phyloP scores from a whole-genome alignment of 2,797 vertebrate species.

The Podargus strigoides region DNA sequence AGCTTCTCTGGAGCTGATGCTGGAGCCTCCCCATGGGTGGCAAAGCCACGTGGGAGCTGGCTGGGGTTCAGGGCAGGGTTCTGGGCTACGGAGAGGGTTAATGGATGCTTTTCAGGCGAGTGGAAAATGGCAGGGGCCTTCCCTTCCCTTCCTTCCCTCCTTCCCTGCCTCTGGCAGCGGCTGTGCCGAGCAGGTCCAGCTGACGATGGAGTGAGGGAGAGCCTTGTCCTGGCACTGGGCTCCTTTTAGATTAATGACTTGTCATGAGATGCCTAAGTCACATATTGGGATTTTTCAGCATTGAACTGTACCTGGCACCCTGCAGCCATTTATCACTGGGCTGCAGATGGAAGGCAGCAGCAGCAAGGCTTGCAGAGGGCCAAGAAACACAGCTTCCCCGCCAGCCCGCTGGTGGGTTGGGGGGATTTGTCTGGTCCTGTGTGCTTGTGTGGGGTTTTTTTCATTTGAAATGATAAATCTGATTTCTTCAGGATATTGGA shows the following conservation, averaged over 20 bases:
- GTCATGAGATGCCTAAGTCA: slow-evolving; percentile 48
- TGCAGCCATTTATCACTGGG: slow-evolving; percentile 47
- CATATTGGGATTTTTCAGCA: slow-evolving; percentile 48
- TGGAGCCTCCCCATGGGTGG: background rate
- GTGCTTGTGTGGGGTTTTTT: background rate
- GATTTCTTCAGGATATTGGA: slow-evolving; percentile 58
- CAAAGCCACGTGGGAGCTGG: background rate
- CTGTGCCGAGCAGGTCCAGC: background rate
- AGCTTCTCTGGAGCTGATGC: background rate
- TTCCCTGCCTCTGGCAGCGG: background rate
- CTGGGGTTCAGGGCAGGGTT: background rate
- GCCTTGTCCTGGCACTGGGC: slow-evolving; percentile 42
- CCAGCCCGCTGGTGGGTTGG: background rate
- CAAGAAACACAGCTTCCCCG: slow-evolving; percentile 51
- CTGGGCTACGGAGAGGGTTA: slow-evolving; percentile 1
- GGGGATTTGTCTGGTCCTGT: background rate
- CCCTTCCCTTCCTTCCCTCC: background rate
- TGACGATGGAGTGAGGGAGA: slow-evolving; percentile 40
- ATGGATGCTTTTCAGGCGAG: background rate
- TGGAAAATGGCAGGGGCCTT: slow-evolving; percentile 47
- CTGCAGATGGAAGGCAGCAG: slow-evolving; percentile 55
- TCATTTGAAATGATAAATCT: slow-evolving; percentile 50
- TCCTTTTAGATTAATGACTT: slow-evolving; percentile 50
- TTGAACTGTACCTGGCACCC: slow-evolving; percentile 61
- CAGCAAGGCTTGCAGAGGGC: slow-evolving; percentile 25